Percentiles rank a stretch among this genome's conserved stretches.
Evolutionary conservation across 2,797 vertebrate genomes (phyloP).

Genomic region (Sphenodon punctatus): DNA sequence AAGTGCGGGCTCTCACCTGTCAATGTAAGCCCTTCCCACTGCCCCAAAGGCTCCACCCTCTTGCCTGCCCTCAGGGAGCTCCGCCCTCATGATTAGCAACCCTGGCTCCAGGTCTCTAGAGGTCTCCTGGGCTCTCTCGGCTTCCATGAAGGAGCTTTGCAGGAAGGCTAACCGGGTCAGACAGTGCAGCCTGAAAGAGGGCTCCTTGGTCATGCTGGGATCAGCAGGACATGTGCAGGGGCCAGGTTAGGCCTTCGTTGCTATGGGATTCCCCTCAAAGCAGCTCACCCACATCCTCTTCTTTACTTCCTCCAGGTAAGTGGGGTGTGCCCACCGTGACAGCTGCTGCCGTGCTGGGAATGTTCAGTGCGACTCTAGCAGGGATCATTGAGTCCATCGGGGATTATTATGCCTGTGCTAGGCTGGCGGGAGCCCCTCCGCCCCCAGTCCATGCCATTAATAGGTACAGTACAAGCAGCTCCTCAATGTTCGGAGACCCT

Average conservation of each 20-base stretch:
- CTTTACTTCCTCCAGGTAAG: slow-evolving; percentile 80
- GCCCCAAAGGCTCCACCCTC: too few relatives aligned
- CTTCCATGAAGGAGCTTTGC: too few relatives aligned
- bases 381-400: slow-evolving; percentile 97
- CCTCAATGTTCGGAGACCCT: background rate
- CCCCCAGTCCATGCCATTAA: slow-evolving; percentile 96
- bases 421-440: slow-evolving; percentile 88
- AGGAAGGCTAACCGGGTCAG: too few relatives aligned
- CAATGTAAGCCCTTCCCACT: too few relatives aligned
- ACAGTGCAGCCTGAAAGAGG: too few relatives aligned
- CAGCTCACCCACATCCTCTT: background rate
- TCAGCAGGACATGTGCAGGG: background rate
- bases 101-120: too few relatives aligned
- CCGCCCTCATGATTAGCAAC: too few relatives aligned
- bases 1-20: too few relatives aligned
- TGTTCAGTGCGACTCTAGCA: slow-evolving; percentile 92
- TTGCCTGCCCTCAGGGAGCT: too few relatives aligned
- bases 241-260: too few relatives aligned
- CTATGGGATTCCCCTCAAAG: rapidly evolving
- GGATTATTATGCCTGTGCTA: slow-evolving; percentile 95
- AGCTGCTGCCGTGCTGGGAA: slow-evolving; percentile 90
- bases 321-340: slow-evolving; percentile 95
- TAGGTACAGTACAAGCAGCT: slow-evolving; percentile 75
- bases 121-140: too few relatives aligned
- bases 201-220: too few relatives aligned